phyloP scores from a whole-genome alignment of 2,888 invertebrate species.

The Chaitophorus viminalis region DNA sequence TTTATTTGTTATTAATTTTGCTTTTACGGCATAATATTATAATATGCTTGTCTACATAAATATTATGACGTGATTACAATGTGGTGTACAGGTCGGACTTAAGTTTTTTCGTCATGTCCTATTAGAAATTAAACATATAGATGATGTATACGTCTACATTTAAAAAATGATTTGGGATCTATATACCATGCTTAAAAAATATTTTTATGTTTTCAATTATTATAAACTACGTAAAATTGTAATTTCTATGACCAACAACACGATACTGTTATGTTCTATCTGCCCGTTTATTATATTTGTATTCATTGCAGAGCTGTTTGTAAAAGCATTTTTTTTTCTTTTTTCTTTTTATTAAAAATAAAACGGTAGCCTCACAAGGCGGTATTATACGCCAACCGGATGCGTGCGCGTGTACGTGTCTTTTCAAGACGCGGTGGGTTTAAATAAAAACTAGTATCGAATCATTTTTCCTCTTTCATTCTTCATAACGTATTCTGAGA shows the following conservation, averaged over 20 bases:
- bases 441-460: conserved; percentile 51
- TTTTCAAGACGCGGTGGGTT: conserved; percentile 25
- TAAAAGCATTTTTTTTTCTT: not conserved
- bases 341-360: conserved; percentile 44
- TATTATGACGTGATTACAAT: not conserved
- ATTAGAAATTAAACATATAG: not conserved
- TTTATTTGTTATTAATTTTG: conserved; percentile 17
- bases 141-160: not conserved
- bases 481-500: conserved; percentile 20
- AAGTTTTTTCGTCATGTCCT: not conserved
- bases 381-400: conserved; percentile 55
- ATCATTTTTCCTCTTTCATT: conserved; percentile 47
- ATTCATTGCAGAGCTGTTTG: conserved; percentile 43
- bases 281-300: conserved; percentile 38
- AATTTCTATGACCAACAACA: not conserved
- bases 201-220: not conserved
- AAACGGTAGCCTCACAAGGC: conserved; percentile 59
- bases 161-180: not conserved
- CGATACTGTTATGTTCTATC: not conserved
- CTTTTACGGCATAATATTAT: not conserved
- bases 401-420: conserved; percentile 48
- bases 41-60: not conserved
- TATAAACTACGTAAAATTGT: not conserved
- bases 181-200: not conserved
- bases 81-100: not conserved